Percentiles rank a stretch among this genome's conserved stretches.
Evolutionary conservation across 2,888 invertebrate species (phyloP).

Genomic region (Dione juno): DNA sequence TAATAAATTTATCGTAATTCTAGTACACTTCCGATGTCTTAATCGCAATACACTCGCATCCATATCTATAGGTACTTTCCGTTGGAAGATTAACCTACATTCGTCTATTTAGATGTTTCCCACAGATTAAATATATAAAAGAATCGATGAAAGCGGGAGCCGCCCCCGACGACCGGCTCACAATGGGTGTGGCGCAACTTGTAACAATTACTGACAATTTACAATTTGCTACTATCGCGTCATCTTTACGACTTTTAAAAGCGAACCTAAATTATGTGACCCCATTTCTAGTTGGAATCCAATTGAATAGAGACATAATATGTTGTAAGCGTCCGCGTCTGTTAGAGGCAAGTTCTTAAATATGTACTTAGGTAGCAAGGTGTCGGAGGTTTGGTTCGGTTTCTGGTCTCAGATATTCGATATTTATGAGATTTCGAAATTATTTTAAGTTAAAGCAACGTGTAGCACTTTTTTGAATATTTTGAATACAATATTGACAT

Average conservation of each 20-base stretch:
- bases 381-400: too few relatives aligned
- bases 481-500: too few relatives aligned
- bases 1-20: slow-evolving; percentile 14
- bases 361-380: too few relatives aligned
- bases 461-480: too few relatives aligned
- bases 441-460: too few relatives aligned
- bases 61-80: slow-evolving; percentile 50
- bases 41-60: slow-evolving; percentile 16
- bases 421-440: too few relatives aligned
- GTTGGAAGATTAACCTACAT: slow-evolving; percentile 54
- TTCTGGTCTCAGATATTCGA: too few relatives aligned
- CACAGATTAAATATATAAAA: slow-evolving; percentile 54
- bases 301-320: slow-evolving; percentile 38
- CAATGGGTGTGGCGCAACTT: slow-evolving; percentile 65
- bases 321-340: background rate
- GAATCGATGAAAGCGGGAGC: slow-evolving; percentile 55
- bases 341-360: too few relatives aligned
- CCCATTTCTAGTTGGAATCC: slow-evolving; percentile 47
- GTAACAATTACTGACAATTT: slow-evolving; percentile 63
- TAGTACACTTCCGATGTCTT: slow-evolving; percentile 31
- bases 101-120: slow-evolving; percentile 52
- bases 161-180: slow-evolving; percentile 50
- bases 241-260: slow-evolving; percentile 54
- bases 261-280: slow-evolving; percentile 59
- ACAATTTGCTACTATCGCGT: slow-evolving; percentile 51